Conservation (phyloP, 2,797 vertebrate species). For the Mormyrops boulengeri region DNA sequence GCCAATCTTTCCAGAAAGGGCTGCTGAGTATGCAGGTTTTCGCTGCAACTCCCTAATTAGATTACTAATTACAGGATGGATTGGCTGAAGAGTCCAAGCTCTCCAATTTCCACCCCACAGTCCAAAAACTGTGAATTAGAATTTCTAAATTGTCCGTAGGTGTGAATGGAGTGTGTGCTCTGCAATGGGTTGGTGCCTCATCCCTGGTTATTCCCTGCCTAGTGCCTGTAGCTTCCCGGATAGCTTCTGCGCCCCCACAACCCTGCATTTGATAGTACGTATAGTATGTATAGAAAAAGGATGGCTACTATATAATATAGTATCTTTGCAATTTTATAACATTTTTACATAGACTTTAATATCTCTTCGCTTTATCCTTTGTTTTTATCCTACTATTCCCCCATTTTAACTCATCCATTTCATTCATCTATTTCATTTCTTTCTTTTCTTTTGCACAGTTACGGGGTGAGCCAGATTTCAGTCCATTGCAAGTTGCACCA, state of each 20-base stretch:
- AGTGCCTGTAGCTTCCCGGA: background rate
- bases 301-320: background rate
- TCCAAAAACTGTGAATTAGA: background rate
- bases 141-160: no score
- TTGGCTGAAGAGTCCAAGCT: background rate
- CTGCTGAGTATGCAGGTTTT: background rate
- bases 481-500: background rate
- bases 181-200: background rate
- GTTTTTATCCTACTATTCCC: background rate
- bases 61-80: background rate
- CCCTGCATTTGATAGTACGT: background rate
- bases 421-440: background rate
- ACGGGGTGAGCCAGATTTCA: background rate
- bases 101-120: background rate
- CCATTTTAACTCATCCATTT: background rate
- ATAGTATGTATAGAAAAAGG: background rate
- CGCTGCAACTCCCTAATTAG: background rate
- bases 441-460: background rate
- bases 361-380: background rate
- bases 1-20: background rate
- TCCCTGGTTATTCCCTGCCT: background rate
- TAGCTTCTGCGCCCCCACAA: background rate
- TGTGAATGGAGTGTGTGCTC: background rate
- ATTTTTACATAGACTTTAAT: background rate
- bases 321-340: background rate